Base-by-base conservation (phyloP, 2,113 vertebrate species). In the Anser cygnoides region DNA sequence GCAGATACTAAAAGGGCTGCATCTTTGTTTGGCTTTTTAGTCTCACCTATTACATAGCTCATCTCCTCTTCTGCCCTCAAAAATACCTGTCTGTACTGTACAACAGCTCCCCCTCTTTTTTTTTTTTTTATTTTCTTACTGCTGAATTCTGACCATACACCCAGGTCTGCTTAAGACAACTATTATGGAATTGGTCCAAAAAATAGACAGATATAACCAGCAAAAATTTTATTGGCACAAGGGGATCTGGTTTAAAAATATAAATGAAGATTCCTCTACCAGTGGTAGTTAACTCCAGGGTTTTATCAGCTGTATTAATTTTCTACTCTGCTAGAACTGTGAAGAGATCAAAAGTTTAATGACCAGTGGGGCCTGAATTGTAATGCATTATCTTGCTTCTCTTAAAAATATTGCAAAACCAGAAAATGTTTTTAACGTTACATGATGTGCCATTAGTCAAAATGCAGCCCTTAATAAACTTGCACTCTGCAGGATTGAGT, bases 261-360 rank as follows among this genome's bases (percentile, higher is more conserved):
- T 29, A 16, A 80, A 28, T 29, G 13, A 37, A 49, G 26, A 46
- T 87, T 58, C 22, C 78, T 77, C 43, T 65, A 89, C 26, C 11
- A 13, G 9, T 49, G 52, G 58, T 88, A 59, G 76, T 83, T 80
- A 71, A 54, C 54, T 65, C 44, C 29, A 52, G n/a, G 20, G 39
- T 84, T 76, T 79, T 80, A 79, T 65, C 52, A 67, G 10, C 5
- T 76, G 54, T n/a, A 68, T 77, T 91, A 29, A 76, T 87, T 80
- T 86, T 84, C 77, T 86, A 68, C 33, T 68, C 59, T 76, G 10
- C 84, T 87, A 73, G 63, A 92, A 86, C 67, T 61, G 43, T 41
- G 79, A 90, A 63, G 62, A 93, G 73, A 89, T 70, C 55, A 63
- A 76, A 95, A 87, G 81, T 87, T 73, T 84, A 93, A 87, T 54